Base-by-base conservation (phyloP, 2,113 vertebrate species). In the Eidolon helvum region DNA sequence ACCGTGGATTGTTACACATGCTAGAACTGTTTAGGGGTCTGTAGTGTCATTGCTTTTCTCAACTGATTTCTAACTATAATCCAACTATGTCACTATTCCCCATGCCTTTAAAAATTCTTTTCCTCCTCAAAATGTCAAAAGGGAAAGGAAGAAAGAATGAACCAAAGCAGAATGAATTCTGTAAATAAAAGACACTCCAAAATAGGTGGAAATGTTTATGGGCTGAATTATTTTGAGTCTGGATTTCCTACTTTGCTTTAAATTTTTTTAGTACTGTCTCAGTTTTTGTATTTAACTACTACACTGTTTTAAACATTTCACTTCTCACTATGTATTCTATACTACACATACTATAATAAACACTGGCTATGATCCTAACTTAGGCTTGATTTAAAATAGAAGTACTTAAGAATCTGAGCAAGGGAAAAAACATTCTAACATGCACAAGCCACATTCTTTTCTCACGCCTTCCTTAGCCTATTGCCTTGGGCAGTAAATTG, bases 341-440 rank as follows among this genome's bases (percentile, higher is more conserved):
- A 93, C 89, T 89, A 94, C 50, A 38, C 48, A 91, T 80, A 80
- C 55, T 77, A 91, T 94, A 95, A 95, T 92, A 97, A 95, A 94
- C 83, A 91, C 65, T 95, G 92, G 53, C 65, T 74, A 38, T 55
- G 48, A 97, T 77, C 82, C 77, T 93, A 88, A 80, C 35, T 95
- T 66, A 93, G 91, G n/a, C 24, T 90, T 66, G 82, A 26, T 96
- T 96, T 96, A 96, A 96, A 98, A 97, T 87, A 96, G 85, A 96
- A 96, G 28, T 77, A 50, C 75, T 95, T 89, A 61, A 22, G 75
- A 97, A 87, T 84, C 78, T 45, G 55, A 87, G 30, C 53, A 15
- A 91, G 63, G 38, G 38, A 8, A 89, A 84, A 82, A 33, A 7
- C 77, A 91, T 48, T 66, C 48, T 59, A 87, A 88, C 87, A 90